A percentile compares a stretch with the other conserved stretches of the same genome.
phyloP scores from a whole-genome alignment of 2,888 invertebrate genomes.

The Allygus modestus region DNA sequence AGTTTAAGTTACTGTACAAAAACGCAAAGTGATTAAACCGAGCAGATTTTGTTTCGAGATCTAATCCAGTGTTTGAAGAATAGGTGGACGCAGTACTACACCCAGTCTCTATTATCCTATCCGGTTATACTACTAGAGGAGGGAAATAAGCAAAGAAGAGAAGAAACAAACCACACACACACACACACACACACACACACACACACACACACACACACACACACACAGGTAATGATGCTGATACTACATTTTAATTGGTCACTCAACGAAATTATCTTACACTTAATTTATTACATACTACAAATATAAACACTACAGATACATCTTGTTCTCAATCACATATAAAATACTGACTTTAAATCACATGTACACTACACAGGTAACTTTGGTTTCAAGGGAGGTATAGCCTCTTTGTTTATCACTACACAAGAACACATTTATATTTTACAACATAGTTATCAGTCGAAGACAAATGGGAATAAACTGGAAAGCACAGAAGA shows the following conservation, averaged over 20 bases:
- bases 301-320: background rate
- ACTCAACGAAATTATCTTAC: background rate
- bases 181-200: too few relatives aligned
- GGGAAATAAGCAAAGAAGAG: too few relatives aligned
- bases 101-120: too few relatives aligned
- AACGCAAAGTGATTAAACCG: too few relatives aligned
- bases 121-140: too few relatives aligned
- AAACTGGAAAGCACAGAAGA: slow-evolving; percentile 8
- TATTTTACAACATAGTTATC: background rate
- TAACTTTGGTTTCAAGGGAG: slow-evolving; percentile 31
- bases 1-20: too few relatives aligned
- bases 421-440: background rate
- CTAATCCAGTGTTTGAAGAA: too few relatives aligned
- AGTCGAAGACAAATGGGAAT: background rate
- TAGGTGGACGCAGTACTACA: too few relatives aligned
- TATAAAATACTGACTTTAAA: slow-evolving; percentile 36
- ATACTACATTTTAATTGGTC: background rate
- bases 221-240: background rate
- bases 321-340: slow-evolving; percentile 6
- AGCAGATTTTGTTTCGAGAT: too few relatives aligned
- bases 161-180: too few relatives aligned
- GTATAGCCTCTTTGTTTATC: background rate
- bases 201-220: too few relatives aligned
- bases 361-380: slow-evolving; percentile 24
- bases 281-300: background rate